Evolutionary conservation across 2,113 vertebrate species (phyloP), one percentile per base, ranked within the genome.

Genomic region (Toxotes jaculatrix): DNA sequence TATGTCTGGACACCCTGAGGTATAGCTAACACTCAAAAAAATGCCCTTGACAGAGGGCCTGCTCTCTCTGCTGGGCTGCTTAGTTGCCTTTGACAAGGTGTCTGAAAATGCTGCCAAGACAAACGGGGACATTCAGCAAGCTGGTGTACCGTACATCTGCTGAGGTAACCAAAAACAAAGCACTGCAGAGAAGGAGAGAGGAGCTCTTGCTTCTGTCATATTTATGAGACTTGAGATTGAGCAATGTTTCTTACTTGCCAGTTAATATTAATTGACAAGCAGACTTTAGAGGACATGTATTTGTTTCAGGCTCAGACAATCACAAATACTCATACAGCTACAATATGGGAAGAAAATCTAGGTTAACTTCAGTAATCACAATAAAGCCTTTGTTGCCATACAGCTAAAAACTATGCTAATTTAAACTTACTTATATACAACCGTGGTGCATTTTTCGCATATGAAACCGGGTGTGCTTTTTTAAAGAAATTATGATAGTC

Each of bases 281-380:
- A 74, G 38, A 68, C 12, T 64, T 27, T 74, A 13, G 36, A 70
- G 55, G 32, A 32, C 3, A 67, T 69, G 56, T 3, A 10, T 45
- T 82, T 49, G 19, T 78, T 70, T 53, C 9, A 57, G 2, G 78
- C 87, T 87, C 64, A 82, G 92, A 92, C 88, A 92, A 93, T 94
- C 91, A 72, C 14, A 61, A 51, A 4, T 8, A 21, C 38, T 80
- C 27, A 17, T 59, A 70, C 38, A 51, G 73, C 32, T 82, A 81
- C 40, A 78, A 80, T 57, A 70, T 60, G 31, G 55, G 38, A 49
- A 70, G 36, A 34, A 63, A 66, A 55, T 40, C 5, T 16, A 42
- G 59, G 65, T 23, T 74, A 59, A 38, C 14, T 64, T 19, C 60
- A 74, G 16, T 71, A 63, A 73, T 74, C 65, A 59, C 71, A 64